These are phyloP conservation scores for Puffinus mauretanicus DNA, from an alignment of 2,113 vertebrate species.

Conservation along the genomic window DNA sequence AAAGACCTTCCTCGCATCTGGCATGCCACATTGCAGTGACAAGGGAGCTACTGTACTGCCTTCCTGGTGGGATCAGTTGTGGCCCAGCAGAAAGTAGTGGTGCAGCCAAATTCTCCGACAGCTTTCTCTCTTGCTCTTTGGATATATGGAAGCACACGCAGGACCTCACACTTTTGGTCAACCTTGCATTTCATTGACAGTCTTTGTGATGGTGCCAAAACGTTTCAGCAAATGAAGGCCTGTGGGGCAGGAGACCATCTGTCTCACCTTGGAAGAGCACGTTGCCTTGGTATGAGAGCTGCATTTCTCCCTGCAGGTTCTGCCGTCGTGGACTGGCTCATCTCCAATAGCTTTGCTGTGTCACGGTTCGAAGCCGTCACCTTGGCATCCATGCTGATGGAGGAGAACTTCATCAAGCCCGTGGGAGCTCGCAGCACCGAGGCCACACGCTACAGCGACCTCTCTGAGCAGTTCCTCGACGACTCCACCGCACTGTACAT, in stretches of 20 bases:
- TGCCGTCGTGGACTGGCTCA: constrained; percentile 91
- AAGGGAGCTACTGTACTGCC: not conserved
- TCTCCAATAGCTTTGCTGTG: constrained; percentile 81
- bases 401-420: constrained; percentile 84
- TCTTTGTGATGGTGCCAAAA: not conserved
- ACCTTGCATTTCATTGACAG: not conserved
- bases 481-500: constrained; percentile 90
- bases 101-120: not conserved
- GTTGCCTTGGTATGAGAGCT: not conserved
- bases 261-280: not conserved
- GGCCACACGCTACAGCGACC: constrained; percentile 77
- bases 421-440: constrained; percentile 82
- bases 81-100: not conserved
- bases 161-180: not conserved
- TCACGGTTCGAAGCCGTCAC: constrained; percentile 86
- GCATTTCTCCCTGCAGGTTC: constrained; percentile 77
- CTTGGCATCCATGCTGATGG: constrained; percentile 86
- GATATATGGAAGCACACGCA: not conserved
- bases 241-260: not conserved
- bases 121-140: not conserved
- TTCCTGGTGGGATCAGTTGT: not conserved
- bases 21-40: not conserved
- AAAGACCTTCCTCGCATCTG: not conserved
- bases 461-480: constrained; percentile 86
- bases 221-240: not conserved